These are phyloP conservation scores for Carterocephalus palaemon DNA, from an alignment of 2,888 invertebrate genomes.

Conservation along the genomic window DNA sequence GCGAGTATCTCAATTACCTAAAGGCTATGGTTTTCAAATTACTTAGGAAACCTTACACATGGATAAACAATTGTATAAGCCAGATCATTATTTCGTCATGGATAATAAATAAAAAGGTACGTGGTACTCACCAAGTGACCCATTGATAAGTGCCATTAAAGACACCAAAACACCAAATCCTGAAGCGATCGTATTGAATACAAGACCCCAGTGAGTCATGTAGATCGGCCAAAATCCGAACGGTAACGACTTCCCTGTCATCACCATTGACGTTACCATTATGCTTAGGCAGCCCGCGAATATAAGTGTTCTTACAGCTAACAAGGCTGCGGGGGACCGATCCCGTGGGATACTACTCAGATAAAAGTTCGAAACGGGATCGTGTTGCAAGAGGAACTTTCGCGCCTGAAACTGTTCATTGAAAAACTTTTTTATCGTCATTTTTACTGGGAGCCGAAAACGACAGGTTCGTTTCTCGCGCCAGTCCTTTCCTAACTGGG, in stretches of 20 bases:
- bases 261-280: conserved; percentile 44
- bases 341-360: conserved; percentile 52
- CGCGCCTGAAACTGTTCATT: conserved; percentile 45
- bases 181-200: conserved; percentile 49
- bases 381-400: conserved; percentile 50
- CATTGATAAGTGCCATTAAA: conserved; percentile 39
- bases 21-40: no score
- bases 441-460: conserved; percentile 40
- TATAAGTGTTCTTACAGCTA: conserved; percentile 47
- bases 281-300: conserved; percentile 52
- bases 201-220: conserved; percentile 65
- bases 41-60: no score
- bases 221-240: conserved; percentile 55
- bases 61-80: no score
- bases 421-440: conserved; percentile 52
- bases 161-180: conserved; percentile 52
- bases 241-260: conserved; percentile 32
- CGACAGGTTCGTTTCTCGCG: background rate
- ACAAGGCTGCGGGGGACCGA: conserved; percentile 46
- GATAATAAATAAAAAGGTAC: no score
- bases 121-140: conserved; percentile 59
- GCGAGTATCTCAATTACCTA: no score
- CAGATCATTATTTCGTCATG: no score
- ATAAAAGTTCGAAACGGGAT: conserved; percentile 52
- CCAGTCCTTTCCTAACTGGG: background rate